Evolutionary conservation across 2,113 vertebrate genomes (phyloP), one percentile per base, ranked within the genome.

Genomic region (Paraplagusia blochii): DNA sequence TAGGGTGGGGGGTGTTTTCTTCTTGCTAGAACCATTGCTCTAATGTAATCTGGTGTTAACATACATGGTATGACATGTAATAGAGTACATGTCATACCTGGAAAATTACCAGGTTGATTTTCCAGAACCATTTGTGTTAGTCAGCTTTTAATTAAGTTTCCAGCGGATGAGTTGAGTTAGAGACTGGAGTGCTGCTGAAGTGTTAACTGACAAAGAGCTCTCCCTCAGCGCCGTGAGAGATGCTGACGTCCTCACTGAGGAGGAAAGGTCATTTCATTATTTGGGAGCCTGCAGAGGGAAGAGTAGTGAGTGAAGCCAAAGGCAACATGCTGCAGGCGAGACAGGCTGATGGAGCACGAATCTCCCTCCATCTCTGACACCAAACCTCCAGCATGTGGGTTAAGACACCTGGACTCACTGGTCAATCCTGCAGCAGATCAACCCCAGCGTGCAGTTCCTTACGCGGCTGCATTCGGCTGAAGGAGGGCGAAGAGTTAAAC

Each of bases 231-330:
- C 81, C 76, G 83, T 57, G 84, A 80, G 74, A 72, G 82, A 62
- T 72, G 53, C 75, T 57, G 55, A 58, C 58, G 80, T 70, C 79
- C 79, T 63, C 69, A 71, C 67, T 10, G 60, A 85, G 84, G 86
- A 80, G 79, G 72, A 88, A 82, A 86, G 86, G 82, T 86, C 77
- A 69, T 15, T 52, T 42, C 66, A 68, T 85, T 80, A 72, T 82
- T 80, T 76, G 76, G 77, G 67, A 75, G 70, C 70, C 74, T 63
- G 74, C 22, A 29, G 29, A 63, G 72, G 68, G 71, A 77, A 64
- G 76, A 60, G 69, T 75, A 76, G 42, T 3, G 35, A 71, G 56
- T 43, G 62, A 55, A 72, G 65, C 58, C 66, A 56, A 66, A 16
- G 69, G 19, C 40, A 22, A 60, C 35, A 53, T 9, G 63, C 72